Evolutionary conservation across 1,140 invertebrate species (phyloP).

Genomic region (Diabrotica undecimpunctata): DNA sequence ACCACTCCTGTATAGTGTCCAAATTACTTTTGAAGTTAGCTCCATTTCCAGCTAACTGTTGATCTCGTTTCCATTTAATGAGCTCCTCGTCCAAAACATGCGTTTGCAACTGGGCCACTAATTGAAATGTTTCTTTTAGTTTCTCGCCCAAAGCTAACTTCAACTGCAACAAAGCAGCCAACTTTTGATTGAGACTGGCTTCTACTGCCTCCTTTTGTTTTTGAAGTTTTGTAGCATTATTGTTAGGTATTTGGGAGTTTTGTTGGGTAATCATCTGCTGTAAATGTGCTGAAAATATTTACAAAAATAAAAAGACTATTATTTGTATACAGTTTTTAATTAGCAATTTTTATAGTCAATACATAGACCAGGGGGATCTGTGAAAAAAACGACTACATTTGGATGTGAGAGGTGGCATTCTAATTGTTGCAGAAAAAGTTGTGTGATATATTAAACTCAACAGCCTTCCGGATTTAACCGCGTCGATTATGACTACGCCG

Average conservation of each 20-base stretch:
- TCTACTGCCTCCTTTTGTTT: conserved; percentile 64
- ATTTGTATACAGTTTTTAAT: too few relatives aligned
- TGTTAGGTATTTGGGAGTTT: conserved; percentile 49
- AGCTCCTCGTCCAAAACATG: conserved; percentile 85
- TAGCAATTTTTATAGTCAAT: too few relatives aligned
- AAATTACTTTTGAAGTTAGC: conserved; percentile 77
- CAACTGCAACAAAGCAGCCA: conserved; percentile 62
- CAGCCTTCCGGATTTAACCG: too few relatives aligned
- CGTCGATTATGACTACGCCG: too few relatives aligned
- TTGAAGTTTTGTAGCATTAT: conserved; percentile 51
- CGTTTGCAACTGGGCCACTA: conserved; percentile 69
- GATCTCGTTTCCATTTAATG: conserved; percentile 90
- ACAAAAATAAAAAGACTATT: too few relatives aligned
- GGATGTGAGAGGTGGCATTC: too few relatives aligned
- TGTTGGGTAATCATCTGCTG: conserved; percentile 56
- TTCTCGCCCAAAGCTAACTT: conserved; percentile 69
- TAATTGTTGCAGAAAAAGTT: too few relatives aligned
- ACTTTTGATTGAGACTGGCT: conserved; percentile 57
- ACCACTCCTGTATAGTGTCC: conserved; percentile 89
- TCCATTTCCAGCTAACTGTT: conserved; percentile 90
- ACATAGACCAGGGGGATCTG: too few relatives aligned
- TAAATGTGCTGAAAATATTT: conserved; percentile 52
- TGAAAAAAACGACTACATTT: too few relatives aligned
- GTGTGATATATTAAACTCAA: too few relatives aligned
- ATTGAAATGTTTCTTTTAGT: conserved; percentile 70